Evolutionary conservation across 2,797 vertebrate genomes (phyloP).

Genomic region (Lophotriccus pileatus): DNA sequence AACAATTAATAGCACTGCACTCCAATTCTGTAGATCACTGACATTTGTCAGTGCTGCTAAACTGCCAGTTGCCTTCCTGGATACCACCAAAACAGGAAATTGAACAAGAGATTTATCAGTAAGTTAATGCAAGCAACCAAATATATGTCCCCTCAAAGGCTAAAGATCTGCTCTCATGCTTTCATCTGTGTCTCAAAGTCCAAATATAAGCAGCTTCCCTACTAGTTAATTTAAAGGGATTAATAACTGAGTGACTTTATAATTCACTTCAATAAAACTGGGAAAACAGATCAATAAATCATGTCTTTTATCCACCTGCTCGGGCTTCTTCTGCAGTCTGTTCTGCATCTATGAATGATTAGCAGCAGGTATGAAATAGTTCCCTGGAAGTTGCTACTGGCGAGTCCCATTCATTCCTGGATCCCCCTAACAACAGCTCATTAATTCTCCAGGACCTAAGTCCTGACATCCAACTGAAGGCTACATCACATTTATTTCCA

Average conservation of each 20-base stretch:
- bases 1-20: neutral
- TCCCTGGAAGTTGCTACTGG: neutral
- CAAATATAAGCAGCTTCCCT: neutral
- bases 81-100: neutral
- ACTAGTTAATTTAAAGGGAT: neutral
- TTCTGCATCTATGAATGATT: neutral
- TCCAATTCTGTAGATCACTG: neutral
- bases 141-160: neutral
- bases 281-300: slow-evolving; percentile 5
- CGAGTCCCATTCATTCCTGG: neutral
- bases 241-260: neutral
- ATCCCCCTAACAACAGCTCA: neutral
- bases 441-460: neutral
- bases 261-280: neutral
- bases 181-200: neutral
- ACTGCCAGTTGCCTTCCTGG: neutral
- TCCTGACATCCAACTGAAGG: neutral
- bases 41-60: neutral
- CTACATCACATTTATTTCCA: neutral
- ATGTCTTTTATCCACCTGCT: neutral
- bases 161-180: neutral
- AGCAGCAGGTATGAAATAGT: neutral
- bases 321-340: neutral
- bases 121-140: neutral
- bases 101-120: neutral